Base-by-base conservation (phyloP, 1,140 invertebrate genomes). In the Drepana arcuata region DNA sequence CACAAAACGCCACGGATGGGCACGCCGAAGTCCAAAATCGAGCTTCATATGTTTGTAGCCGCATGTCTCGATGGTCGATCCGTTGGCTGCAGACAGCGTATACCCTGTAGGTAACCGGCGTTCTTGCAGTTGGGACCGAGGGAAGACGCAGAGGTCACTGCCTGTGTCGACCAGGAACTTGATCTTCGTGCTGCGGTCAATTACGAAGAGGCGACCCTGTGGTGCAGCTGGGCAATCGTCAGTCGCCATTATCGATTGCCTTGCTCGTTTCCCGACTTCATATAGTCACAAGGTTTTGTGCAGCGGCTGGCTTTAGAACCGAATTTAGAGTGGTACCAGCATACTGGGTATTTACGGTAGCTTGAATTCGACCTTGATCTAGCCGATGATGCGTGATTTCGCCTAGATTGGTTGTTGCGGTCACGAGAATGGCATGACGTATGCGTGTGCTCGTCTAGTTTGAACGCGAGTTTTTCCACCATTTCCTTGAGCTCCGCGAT, bases 161-260 rank as follows among this genome's bases (percentile, higher is more conserved):
- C 18, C 18, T 5, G 18, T 21, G 18, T 21, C 18, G 9, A 21
- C 18, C 9, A 21, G 9, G 9, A 21, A 21, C 18, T 21, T 4
- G 4, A 5, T 9, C 9, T 21, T 21, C 4, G 18, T 21, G 4
- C 9, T 5, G 9, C 29, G 14, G 15, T 31, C 29, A 1, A 15
- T 15, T 7, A 31, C 10, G 13, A 31, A 31, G 14, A 31, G 29
- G 29, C 29, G 29, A 31, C 29, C 29, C n/a, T 5, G 6, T n/a
- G n/a, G n/a, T n/a, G 7, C 7, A 11, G 2, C 10, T n/a, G 6
- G 29, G 29, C 29, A 31, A 16, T 31, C 29, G 7, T 31, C 9
- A 15, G 29, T 31, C 29, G 15, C 29, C 29, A 31, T 31, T 16
- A 31, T 3, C 15, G 29, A 31, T 15, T 31, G 29, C 29, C 29